These are phyloP conservation scores for Chrysopilus asiliformis DNA, from an alignment of 2,888 invertebrate species.

Conservation along the genomic window DNA sequence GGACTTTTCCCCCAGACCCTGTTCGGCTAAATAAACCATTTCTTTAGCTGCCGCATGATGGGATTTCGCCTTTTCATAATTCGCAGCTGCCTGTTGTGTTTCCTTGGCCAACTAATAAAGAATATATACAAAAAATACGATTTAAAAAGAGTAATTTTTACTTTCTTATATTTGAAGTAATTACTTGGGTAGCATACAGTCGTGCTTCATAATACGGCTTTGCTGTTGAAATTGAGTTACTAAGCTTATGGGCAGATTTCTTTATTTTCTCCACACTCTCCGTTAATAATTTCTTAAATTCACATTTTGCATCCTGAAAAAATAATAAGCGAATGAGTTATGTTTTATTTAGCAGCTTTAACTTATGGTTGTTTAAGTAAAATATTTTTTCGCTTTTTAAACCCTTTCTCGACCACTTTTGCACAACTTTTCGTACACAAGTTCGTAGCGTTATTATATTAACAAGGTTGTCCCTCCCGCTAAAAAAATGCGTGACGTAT, in stretches of 20 bases:
- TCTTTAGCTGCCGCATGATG: slow-evolving; percentile 84
- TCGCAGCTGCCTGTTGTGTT: slow-evolving; percentile 57
- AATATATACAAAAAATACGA: slow-evolving; percentile 1
- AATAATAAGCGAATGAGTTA: no score
- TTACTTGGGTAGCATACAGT: slow-evolving; percentile 65
- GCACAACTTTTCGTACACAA: no score
- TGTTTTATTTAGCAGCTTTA: no score
- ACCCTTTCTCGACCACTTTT: no score
- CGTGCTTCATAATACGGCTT: slow-evolving; percentile 83
- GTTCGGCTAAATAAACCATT: slow-evolving; percentile 71
- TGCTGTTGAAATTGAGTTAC: slow-evolving; percentile 73
- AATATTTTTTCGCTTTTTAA: no score
- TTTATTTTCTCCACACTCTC: slow-evolving; percentile 75
- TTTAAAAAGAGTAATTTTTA: neutral
- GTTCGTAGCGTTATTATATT: no score
- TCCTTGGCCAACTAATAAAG: slow-evolving; percentile 60
- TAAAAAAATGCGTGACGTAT: no score
- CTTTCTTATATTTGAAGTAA: slow-evolving; percentile 19
- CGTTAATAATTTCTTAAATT: slow-evolving; percentile 65
- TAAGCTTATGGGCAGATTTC: slow-evolving; percentile 64
- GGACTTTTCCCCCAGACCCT: slow-evolving; percentile 53
- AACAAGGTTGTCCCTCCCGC: no score
- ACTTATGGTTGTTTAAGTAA: no score
- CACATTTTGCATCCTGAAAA: slow-evolving; percentile 59
- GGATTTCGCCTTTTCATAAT: slow-evolving; percentile 78